Evolutionary conservation across 2,797 vertebrate genomes (phyloP), one percentile per base, ranked within the genome.

Genomic region (Xyrichtys novacula): DNA sequence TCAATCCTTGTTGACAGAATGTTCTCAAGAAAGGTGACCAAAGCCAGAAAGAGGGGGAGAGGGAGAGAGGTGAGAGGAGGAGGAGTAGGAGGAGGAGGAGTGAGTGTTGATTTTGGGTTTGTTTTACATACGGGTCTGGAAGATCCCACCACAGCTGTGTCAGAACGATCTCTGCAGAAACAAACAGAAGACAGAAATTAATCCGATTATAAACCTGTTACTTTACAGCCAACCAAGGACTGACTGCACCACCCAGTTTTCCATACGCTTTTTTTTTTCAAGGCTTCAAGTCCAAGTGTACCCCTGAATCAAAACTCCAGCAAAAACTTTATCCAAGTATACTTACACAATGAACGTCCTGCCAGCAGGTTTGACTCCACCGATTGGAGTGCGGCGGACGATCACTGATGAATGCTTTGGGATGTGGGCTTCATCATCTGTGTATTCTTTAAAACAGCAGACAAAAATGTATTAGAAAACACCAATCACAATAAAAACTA

Each of bases 91-190:
- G 56, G 74, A 76, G 73, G 70, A 76, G 65, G 71, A 77, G 80
- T 80, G 85, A 52, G 90, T 83, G 87, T 88, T 92, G 85, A 76
- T 89, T 88, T 88, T 74, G 80, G 88, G 74, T 90, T 92, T 89
- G 85, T 88, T 89, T 98, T 99, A 99, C 98, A 98, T 99, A 99
- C 98, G 96, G 96, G 96, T 99, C 98, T 98, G 90, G 98, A 97
- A 88, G 98, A 94, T 96, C 97, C 97, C 93, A 95, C 96, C 95
- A 96, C 94, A 93, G 95, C 95, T 92, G 90, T 90, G 82, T 99
- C 98, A 94, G 95, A 96, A 95, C 97, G 98, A 96, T 98, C 97
- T 96, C 98, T 99, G 94, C 64, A 95, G 63, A 96, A 89, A 70
- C n/a, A 88, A 79, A 58, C 14, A 88, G 1, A 26, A 6, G n/a